Evolutionary conservation across 2,888 invertebrate species (phyloP).

Genomic region (Rhabditophanes sp.): DNA sequence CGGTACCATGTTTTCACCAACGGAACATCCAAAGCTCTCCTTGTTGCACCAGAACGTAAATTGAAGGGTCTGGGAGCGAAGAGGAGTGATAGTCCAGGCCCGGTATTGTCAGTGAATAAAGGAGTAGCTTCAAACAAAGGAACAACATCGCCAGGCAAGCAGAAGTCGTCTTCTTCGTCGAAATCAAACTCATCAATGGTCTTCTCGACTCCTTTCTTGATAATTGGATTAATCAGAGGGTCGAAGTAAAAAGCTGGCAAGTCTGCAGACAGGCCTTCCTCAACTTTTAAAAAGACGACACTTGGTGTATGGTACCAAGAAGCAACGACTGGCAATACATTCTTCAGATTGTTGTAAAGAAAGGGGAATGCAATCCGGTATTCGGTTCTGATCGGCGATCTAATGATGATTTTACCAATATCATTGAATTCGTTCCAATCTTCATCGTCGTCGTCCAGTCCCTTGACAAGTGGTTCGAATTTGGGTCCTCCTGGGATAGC

Average conservation of each 20-base stretch:
- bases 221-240: conserved; percentile 95
- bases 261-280: conserved; percentile 99
- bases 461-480: conserved; percentile 95
- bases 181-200: conserved; percentile 17
- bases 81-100: conserved; percentile 56
- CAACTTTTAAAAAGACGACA: conserved; percentile 97
- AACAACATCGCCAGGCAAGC: conserved; percentile 70
- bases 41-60: conserved; percentile 68
- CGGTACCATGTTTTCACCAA: conserved; percentile 77
- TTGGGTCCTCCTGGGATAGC: conserved; percentile 99
- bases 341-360: conserved; percentile 69
- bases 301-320: conserved; percentile 99
- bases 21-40: conserved; percentile 89
- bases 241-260: conserved; percentile 98
- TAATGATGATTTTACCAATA: conserved; percentile 97
- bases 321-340: conserved; percentile 79
- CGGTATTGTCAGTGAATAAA: conserved; percentile 91
- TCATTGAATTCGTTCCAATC: conserved; percentile 99
- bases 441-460: conserved; percentile 88
- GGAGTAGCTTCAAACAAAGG: no score
- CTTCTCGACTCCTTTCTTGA: conserved; percentile 64
- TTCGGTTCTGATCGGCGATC: conserved; percentile 93
- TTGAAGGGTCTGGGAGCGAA: conserved; percentile 92
- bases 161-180: conserved; percentile 74
- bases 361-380: conserved; percentile 98